Base-by-base conservation (phyloP, 2,113 vertebrate genomes). In the Sakesphorus luctuosus region DNA sequence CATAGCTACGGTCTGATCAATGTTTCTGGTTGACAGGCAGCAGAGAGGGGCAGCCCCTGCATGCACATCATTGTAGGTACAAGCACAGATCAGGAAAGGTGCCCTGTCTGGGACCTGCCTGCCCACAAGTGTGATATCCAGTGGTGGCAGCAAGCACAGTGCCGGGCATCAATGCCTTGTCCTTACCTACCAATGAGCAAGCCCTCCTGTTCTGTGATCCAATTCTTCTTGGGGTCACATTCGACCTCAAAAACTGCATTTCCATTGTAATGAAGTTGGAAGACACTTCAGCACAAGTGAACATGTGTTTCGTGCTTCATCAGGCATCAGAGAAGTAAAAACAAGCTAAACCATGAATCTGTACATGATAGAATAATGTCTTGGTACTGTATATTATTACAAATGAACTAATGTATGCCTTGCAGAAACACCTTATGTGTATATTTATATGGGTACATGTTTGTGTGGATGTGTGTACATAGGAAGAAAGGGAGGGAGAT, bases 251-350 rank as follows among this genome's bases (percentile, higher is more conserved):
- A 96, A 85, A 38, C 25, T 72, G 47, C 12, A 50, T 94, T 92
- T 58, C 31, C 35, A 91, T 92, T 75, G 75, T 88, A 92, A 84
- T 13, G 1, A 84, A 75, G 33, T 56, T 74, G 71, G 79, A 93
- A 91, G 65, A 61, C 36, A 47, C 33, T 81, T 87, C 35, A 84
- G 59, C 61, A 67, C 56, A 88, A 84, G 47, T 20, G 61, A 94
- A 87, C 68, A 68, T 1, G 3, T 87, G 56, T 79, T 90, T 91
- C 67, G 63, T 46, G 53, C 84, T 95, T 93, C 56, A 47, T 91
- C 81, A 79, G 49, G 63, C 88, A 88, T 66, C n/a, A 80, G 46
- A 89, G 74, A 92, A 95, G 58, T 67, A 47, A 96, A 96, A 97
- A 84, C 74, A 95, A 84, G 56, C 76, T 67, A 82, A 92, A 31